Evolutionary conservation across 2,888 invertebrate genomes (phyloP).

Genomic region (Scaptodrosophila latifasciaeformis): DNA sequence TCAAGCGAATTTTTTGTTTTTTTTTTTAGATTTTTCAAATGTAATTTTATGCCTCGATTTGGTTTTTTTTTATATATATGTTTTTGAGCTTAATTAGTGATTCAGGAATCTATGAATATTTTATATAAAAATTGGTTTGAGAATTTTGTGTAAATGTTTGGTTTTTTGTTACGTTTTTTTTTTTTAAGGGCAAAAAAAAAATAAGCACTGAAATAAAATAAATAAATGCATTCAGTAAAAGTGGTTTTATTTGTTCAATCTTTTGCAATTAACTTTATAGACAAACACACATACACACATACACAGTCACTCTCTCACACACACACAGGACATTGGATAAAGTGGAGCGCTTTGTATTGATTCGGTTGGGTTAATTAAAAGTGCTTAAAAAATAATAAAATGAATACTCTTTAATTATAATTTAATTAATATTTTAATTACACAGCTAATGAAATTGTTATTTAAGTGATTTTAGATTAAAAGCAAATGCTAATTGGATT

Average conservation of each 20-base stretch:
- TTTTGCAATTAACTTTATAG: slow-evolving; percentile 45
- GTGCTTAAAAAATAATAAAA: not conserved
- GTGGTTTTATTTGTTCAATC: slow-evolving; percentile 7
- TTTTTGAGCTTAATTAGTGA: slow-evolving; percentile 53
- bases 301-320: too few relatives aligned
- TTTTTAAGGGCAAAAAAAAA: not conserved
- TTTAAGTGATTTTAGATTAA: slow-evolving; percentile 39
- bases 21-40: slow-evolving; percentile 44
- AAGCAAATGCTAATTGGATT: slow-evolving; percentile 43
- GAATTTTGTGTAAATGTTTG: slow-evolving; percentile 1
- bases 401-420: slow-evolving; percentile 46
- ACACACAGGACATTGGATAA: too few relatives aligned
- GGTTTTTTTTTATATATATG: slow-evolving; percentile 25
- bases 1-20: not conserved
- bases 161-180: not conserved
- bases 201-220: not conserved
- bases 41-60: slow-evolving; percentile 42
- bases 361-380: not conserved
- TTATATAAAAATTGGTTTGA: slow-evolving; percentile 10
- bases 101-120: slow-evolving; percentile 41
- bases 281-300: too few relatives aligned
- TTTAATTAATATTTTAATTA: slow-evolving; percentile 63
- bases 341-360: slow-evolving; percentile 15
- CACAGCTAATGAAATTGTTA: slow-evolving; percentile 23
- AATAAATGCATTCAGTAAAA: not conserved